Conservation (phyloP, 2,888 invertebrate genomes). For the Eilema sororculum region DNA sequence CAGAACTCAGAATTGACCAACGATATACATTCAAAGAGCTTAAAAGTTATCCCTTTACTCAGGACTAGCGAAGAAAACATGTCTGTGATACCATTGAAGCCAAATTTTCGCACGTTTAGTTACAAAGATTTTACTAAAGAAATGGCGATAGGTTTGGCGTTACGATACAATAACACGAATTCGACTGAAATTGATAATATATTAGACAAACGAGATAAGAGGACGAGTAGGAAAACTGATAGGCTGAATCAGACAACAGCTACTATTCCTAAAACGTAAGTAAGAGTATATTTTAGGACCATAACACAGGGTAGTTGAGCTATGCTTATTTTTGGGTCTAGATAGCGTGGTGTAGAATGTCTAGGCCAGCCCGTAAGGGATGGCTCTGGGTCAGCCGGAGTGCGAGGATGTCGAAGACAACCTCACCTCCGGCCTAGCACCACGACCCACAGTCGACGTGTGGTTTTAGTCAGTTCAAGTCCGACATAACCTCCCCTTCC, state of each 20-base stretch:
- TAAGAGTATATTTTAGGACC: slow-evolving; percentile 15
- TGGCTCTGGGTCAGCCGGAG: no score
- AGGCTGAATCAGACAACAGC: slow-evolving; percentile 83
- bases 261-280: slow-evolving; percentile 83
- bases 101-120: slow-evolving; percentile 43
- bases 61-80: slow-evolving; percentile 26
- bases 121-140: slow-evolving; percentile 57
- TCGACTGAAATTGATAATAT: slow-evolving; percentile 76
- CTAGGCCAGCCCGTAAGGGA: no score
- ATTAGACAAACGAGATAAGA: slow-evolving; percentile 79
- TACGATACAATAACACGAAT: slow-evolving; percentile 76
- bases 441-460: no score
- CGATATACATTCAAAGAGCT: slow-evolving; percentile 62
- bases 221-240: slow-evolving; percentile 84
- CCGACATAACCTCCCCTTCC: no score
- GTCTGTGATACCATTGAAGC: slow-evolving; percentile 70
- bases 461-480: no score
- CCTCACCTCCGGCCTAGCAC: no score
- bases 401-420: no score
- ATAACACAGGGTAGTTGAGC: no score
- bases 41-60: slow-evolving; percentile 76
- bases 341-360: no score
- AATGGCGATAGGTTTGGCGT: slow-evolving; percentile 69
- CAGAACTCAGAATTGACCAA: slow-evolving; percentile 57
- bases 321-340: no score